Base-by-base conservation (phyloP, 92 coral and sea anemone genomes). In the Porites divaricata region DNA sequence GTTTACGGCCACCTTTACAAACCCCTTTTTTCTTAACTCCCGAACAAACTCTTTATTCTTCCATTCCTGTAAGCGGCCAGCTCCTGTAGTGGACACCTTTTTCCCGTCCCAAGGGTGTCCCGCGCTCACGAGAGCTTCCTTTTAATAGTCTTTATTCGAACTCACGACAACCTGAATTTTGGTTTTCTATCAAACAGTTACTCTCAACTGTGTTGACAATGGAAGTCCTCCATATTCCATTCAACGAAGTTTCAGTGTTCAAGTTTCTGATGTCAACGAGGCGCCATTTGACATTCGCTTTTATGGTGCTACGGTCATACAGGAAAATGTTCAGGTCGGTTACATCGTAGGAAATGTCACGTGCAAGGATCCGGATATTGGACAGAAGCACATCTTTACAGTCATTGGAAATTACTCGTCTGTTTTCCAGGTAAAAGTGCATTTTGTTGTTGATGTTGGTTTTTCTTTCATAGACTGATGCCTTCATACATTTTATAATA, bases 231-330 rank as follows among this genome's bases (percentile, higher is more conserved):
- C 90, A 1, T 89, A 90, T 81, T 94, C 92, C 65, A 81, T 72
- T 28, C 81, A 51, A 22, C 59, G 86, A 53, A 90, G 90, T 65
- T 88, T 90, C 71, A 67, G 71, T 48, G 90, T 94, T 48, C 50
- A 67, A 25, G 76, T 96, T 20, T 73, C 48, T 20, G 99, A 96
- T 79, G 90, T 91, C 28, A 96, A 96, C 35, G 99, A 96, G 72
- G 88, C 88, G 1, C 99, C 99, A 1, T 83, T 49, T 64, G 90
- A 96, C 74, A 82, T 96, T 70, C 79, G 81, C 21, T 81, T 94
- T 54, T 74, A 90, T 82, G 88, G 94, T 6, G 63, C 81, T 16
- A 79, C 80, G 15, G 41, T 41, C 16, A 81, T 96, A 35, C 24
- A 77, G 75, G 99, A 96, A 80, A 84, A 88, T 74, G 89, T 87